Base-by-base conservation (phyloP, 2,888 invertebrate genomes). In the Xiphydria camelus region DNA sequence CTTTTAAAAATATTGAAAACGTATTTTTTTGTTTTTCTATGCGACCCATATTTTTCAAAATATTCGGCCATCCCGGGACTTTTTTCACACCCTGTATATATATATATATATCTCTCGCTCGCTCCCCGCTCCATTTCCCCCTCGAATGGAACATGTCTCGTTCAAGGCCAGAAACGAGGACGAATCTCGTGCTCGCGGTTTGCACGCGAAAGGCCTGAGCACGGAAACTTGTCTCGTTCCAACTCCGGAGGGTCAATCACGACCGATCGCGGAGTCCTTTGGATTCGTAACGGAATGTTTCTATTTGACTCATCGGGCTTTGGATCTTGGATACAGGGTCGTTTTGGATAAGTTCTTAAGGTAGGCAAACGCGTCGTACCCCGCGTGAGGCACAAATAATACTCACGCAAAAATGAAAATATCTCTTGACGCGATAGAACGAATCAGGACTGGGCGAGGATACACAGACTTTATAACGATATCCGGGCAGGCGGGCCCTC, bases 281-380 rank as follows among this genome's bases (percentile, higher is more conserved):
- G 88, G 84, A 68, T 96, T 96, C 73, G 85, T 93, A 9, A 94
- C 93, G 0, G 94, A 95, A 71, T 89, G 91, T 64, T 96, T 95
- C 75, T 95, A 87, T 75, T 82, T 94, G 80, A 88, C 93, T 0
- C 95, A 96, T 70, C 87, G 88, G 64, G 86, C 91, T 37, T 81
- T 95, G 41, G 88, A 93, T 70, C 80, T 95, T 40, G 87, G 88
- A 17, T 70, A 69, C 41, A 61, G 70, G 41, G 68, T 73, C 20
- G 73, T 79, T 9, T 68, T 79, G 47, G 79, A 80, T 61, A 80
- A 78, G 55, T 70, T 82, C 39, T 53, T 77, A 15, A 77, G 76
- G 62, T 68, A 79, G 32, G 29, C 15, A n/a, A n/a, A n/a, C n/a
- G n/a, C n/a, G n/a, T n/a, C n/a, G n/a, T n/a, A n/a, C n/a, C n/a